Percentiles rank a stretch among this genome's conserved stretches.
Conservation (phyloP, 2,888 invertebrate genomes). For the Tachina lurida region DNA sequence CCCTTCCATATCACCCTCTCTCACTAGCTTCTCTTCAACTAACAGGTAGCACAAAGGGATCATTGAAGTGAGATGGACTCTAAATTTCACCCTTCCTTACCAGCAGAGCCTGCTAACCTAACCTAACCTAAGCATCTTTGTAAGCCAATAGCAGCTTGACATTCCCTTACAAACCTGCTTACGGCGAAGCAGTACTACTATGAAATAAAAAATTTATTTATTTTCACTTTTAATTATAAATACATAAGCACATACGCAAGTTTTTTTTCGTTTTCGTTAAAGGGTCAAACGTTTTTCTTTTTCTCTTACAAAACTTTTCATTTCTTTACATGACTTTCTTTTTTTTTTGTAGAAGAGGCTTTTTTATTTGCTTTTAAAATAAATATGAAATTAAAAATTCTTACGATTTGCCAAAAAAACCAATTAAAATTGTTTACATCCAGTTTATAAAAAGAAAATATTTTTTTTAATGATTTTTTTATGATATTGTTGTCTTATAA, state of each 20-base stretch:
- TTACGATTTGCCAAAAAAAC: conserved; percentile 55
- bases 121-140: no score
- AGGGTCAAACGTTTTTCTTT: conserved; percentile 22
- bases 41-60: no score
- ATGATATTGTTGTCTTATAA: background rate
- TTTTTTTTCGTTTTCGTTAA: conserved; percentile 14
- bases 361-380: conserved; percentile 9
- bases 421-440: conserved; percentile 30
- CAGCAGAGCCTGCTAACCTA: no score
- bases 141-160: no score
- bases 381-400: conserved; percentile 46
- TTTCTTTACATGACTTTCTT: conserved; percentile 45
- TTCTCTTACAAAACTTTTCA: conserved; percentile 30
- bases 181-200: no score
- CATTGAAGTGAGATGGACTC: no score
- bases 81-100: no score
- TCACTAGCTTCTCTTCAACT: no score
- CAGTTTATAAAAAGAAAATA: conserved; percentile 26
- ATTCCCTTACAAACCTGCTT: no score
- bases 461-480: background rate
- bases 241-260: background rate
- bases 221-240: conserved; percentile 53
- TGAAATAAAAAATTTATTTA: no score
- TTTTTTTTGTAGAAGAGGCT: conserved; percentile 8
- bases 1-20: no score